Base-by-base conservation (phyloP, 2,888 invertebrate species). In the Ichneumon xanthorius region DNA sequence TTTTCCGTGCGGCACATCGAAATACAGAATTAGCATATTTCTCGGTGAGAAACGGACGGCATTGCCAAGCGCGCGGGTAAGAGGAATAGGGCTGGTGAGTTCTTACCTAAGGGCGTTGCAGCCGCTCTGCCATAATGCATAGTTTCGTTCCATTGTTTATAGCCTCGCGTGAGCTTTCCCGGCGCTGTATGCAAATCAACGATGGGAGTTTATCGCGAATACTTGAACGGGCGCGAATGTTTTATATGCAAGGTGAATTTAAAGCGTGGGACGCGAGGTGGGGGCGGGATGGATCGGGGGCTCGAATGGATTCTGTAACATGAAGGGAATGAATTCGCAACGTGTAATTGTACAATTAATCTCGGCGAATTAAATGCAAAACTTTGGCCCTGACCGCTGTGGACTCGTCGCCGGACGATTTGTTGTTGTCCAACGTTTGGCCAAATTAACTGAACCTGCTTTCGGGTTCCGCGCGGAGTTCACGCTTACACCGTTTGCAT, bases 141-240 rank as follows among this genome's bases (percentile, higher is more conserved):
- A 67, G n/a, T 67, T n/a, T 40, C 37, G 19, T 40, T 16, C 26
- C 58, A 85, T 87, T 87, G 86, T 88, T 88, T 88, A 89, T 82
- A 82, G 79, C 79, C 80, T 70, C 70, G 40, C 37, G 40, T 40
- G 19, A 67, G 65, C 65, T 67, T n/a, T 19, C 55, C 65, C 48
- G 55, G 82, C 82, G 85, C 84, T 88, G 84, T 88, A 89, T 89
- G 90, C 87, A 89, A 89, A 90, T 89, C 65, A 58, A 82, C 70
- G 86, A 87, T 88, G 89, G 85, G 87, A 80, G 85, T 84, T 86
- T 86, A 88, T 85, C 58, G 40, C 67, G 53, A 76, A 68, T 70
- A 30, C 75, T 72, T n/a, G 50, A 77, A 50, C 45, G 11, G 37
- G 50, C 30, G 70, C 9, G 30, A 22, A 76, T 55, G 50, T 70